Evolutionary conservation across 2,797 vertebrate species (phyloP).

Genomic region (Poliocrania exsul): DNA sequence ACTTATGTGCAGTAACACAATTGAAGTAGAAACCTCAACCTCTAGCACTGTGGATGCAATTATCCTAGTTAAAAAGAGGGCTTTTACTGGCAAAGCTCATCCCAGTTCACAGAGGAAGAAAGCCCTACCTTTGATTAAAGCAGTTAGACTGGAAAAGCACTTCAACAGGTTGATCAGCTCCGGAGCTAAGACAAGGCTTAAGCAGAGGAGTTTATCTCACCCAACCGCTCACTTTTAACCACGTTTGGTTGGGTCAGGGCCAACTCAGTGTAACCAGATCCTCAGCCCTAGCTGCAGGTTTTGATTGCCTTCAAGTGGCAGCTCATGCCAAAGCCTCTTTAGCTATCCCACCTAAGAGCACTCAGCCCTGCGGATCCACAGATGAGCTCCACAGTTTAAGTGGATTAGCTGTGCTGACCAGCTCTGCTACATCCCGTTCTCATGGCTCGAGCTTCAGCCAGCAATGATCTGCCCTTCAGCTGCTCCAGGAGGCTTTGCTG

Average conservation of each 20-base stretch:
- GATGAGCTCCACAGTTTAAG: conserved; percentile 20
- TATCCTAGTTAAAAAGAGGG: background rate
- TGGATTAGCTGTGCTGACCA: conserved; percentile 31
- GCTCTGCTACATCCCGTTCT: background rate
- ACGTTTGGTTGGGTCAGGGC: background rate
- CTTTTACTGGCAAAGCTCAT: conserved; percentile 11
- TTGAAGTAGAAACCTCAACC: background rate
- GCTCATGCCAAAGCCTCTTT: conserved; percentile 46
- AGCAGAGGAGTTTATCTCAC: conserved; percentile 1
- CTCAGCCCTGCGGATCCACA: background rate
- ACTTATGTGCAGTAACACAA: rapidly evolving
- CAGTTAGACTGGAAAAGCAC: background rate
- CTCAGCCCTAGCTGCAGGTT: background rate
- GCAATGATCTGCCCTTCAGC: background rate
- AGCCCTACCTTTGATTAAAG: background rate
- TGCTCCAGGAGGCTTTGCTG: background rate
- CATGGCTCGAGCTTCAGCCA: rapidly evolving
- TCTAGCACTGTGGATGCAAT: background rate
- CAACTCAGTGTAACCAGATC: conserved; percentile 11
- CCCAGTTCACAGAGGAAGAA: background rate
- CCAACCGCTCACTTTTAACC: conserved; percentile 25
- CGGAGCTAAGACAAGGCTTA: background rate
- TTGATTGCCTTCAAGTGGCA: background rate
- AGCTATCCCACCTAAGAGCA: background rate
- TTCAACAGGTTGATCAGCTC: background rate